Evolutionary conservation across 2,888 invertebrate species (phyloP).

Genomic region (Galeopsomyia nigrocyanea): DNA sequence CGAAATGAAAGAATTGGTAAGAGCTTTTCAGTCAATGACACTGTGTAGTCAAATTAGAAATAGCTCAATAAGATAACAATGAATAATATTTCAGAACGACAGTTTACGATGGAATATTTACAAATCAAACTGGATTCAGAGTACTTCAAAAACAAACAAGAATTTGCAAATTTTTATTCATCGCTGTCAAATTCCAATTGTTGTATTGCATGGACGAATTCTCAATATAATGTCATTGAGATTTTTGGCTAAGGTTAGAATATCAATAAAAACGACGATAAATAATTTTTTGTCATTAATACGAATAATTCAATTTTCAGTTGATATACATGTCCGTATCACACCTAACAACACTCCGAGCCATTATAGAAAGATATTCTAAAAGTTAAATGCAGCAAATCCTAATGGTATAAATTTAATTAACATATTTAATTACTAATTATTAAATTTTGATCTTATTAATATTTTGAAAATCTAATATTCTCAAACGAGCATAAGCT

Average conservation of each 20-base stretch:
- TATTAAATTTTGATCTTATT: too few species aligned
- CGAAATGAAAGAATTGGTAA: slow-evolving; percentile 43
- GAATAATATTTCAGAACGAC: slow-evolving; percentile 20
- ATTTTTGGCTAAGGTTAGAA: slow-evolving; percentile 21
- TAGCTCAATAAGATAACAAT: too few species aligned
- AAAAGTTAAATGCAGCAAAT: neutral
- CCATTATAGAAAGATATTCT: slow-evolving; percentile 21
- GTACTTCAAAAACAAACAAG: slow-evolving; percentile 1
- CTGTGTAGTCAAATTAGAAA: neutral
- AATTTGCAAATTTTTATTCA: too few species aligned
- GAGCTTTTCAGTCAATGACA: neutral
- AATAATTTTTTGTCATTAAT: too few species aligned
- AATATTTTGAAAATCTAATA: too few species aligned
- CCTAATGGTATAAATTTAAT: too few species aligned
- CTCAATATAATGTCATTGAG: slow-evolving; percentile 13
- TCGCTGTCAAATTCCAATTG: too few species aligned
- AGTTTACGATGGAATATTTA: slow-evolving; percentile 26
- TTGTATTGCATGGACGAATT: slow-evolving; percentile 3
- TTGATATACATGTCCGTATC: slow-evolving; percentile 13
- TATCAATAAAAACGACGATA: too few species aligned
- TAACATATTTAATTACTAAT: too few species aligned
- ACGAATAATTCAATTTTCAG: neutral
- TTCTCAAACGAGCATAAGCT: too few species aligned
- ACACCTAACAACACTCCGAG: slow-evolving; percentile 10
- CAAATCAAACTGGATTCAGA: slow-evolving; percentile 28